Evolutionary conservation across 2,113 vertebrate genomes (phyloP), one percentile per base, ranked within the genome.

Genomic region (Charadrius vociferus): DNA sequence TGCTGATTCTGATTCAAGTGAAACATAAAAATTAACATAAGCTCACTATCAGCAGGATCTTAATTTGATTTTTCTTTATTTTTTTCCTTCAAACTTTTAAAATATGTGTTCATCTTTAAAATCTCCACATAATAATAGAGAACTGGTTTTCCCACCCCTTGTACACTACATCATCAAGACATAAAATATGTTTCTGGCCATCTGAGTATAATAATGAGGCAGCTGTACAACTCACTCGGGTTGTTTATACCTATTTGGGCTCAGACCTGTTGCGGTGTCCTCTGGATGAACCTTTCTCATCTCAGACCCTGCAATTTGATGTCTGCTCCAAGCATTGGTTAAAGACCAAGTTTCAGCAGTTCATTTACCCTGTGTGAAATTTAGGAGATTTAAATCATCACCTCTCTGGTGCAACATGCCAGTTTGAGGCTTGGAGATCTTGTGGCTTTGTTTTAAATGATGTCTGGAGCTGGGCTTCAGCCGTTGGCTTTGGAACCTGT

Each of bases 171-270:
- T 91, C 74, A 45, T 95, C 18, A 50, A 70, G 81, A 67, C 53
- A 89, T 49, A 93, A 93, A 91, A 63, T 91, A 78, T 41, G 19
- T 90, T 97, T 93, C 91, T 96, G 92, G 81, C 73, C 96, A 96
- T 95, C 90, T 97, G 96, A 95, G 96, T 90, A 39, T 89, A 96
- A 97, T 96, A 97, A 97, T 30, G 84, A 93, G 66, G 81, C 96
- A 93, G 93, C 93, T 97, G 96, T 79, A 80, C 56, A 72, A 90
- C 92, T 96, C 72, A 50, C 90, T 94, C 80, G 56, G n/a, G 66
- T 90, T 95, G 92, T 94, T 97, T 96, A 89, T 96, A 94, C 95
- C 95, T 96, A 79, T 90, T 81, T 96, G 81, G 81, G 84, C 94
- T 65, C 32, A 91, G 84, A 96, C 86, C 86, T 96, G 83, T 95